Conservation (phyloP, 2,888 invertebrate genomes). For the Andrena hattorfiana region DNA sequence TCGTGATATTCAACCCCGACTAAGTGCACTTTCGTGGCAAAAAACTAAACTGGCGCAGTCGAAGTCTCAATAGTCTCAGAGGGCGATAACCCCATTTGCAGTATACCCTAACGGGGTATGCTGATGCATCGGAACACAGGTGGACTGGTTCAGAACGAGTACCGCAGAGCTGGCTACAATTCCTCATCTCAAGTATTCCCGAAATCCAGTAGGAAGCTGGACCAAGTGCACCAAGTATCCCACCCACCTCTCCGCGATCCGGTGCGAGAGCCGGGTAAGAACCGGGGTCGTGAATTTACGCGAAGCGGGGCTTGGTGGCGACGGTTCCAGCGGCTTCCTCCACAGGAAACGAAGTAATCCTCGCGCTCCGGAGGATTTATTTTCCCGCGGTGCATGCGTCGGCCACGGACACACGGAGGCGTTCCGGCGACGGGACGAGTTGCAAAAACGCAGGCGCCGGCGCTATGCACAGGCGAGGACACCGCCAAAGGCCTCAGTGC, state of each 20-base stretch:
- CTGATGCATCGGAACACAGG: no score
- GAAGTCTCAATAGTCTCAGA: neutral
- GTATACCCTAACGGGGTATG: no score
- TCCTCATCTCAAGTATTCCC: neutral
- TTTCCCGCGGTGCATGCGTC: conserved; percentile 47
- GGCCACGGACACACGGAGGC: conserved; percentile 26
- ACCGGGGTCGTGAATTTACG: conserved; percentile 26
- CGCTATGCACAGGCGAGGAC: conserved; percentile 76
- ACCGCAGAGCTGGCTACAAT: no score
- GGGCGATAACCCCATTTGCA: no score
- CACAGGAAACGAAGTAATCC: conserved; percentile 54
- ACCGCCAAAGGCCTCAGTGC: conserved; percentile 79
- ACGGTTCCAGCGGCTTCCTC: conserved; percentile 14
- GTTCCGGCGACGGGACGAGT: conserved; percentile 65
- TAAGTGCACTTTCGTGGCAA: neutral
- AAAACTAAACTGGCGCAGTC: neutral
- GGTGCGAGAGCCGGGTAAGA: neutral
- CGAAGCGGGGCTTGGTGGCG: conserved; percentile 6
- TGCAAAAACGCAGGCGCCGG: conserved; percentile 83
- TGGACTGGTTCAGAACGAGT: no score
- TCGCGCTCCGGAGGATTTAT: conserved; percentile 55
- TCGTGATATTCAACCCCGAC: neutral
- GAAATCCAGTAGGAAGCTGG: neutral
- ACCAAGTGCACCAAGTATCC: neutral
- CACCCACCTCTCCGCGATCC: neutral